Evolutionary conservation across 2,888 invertebrate species (phyloP).

Genomic region (Habroteleia sp.): DNA sequence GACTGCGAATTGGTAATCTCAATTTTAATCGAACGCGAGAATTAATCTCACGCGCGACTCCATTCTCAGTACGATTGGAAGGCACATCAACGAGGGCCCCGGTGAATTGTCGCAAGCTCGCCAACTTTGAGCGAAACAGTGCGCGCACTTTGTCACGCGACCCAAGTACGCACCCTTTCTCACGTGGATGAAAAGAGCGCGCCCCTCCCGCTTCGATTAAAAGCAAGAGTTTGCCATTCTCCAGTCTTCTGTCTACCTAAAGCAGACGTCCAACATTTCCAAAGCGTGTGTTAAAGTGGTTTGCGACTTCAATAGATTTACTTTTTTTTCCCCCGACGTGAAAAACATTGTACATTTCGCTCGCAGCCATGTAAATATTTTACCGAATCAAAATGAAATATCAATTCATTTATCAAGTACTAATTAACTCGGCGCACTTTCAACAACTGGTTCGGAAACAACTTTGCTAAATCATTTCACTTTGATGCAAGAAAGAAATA

Average conservation of each 20-base stretch:
- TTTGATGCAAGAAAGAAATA: no score
- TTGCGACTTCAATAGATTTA: no score
- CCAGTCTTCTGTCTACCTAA: constrained; percentile 29
- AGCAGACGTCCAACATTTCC: constrained; percentile 33
- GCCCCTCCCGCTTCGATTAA: constrained; percentile 21
- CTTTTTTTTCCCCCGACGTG: no score
- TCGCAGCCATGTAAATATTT: neutral
- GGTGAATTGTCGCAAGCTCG: constrained; percentile 47
- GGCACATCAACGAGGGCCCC: constrained; percentile 8
- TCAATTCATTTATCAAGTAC: no score
- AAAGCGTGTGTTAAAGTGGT: constrained; percentile 25
- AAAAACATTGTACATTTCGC: constrained; percentile 13
- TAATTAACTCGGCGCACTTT: no score
- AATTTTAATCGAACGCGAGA: constrained; percentile 27
- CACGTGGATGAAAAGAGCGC: constrained; percentile 43
- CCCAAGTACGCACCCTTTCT: constrained; percentile 51
- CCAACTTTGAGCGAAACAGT: constrained; percentile 33
- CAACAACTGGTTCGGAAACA: no score
- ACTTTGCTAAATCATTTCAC: no score
- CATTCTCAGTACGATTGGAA: constrained; percentile 6
- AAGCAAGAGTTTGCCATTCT: constrained; percentile 58
- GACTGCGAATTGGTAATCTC: constrained; percentile 2
- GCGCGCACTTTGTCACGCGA: constrained; percentile 42
- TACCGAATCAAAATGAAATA: no score
- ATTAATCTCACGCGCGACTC: constrained; percentile 37